Evolutionary conservation across 2,797 vertebrate genomes (phyloP), one percentile per base, ranked within the genome.

Genomic region (Clarias laeviceps): DNA sequence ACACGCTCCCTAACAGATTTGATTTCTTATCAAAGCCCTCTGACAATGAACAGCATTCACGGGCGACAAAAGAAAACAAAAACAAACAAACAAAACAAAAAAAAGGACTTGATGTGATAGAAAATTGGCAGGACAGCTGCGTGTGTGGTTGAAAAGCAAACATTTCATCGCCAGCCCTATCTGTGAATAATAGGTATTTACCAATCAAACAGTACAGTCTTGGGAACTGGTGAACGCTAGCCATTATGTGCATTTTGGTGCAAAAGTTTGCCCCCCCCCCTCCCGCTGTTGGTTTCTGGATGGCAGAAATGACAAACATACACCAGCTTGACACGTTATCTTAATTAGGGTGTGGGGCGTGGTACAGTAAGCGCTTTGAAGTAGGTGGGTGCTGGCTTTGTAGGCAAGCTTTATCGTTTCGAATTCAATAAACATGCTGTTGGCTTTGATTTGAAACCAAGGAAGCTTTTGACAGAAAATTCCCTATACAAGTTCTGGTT

Each of bases 141-240:
- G 15, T 18, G 34, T 32, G 20, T 37, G 80, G 15, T 32, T 56
- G 8, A 27, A 73, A 77, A 79, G 61, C 66, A 72, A 62, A 70
- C 69, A 29, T 62, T 86, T 72, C 32, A 37, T 66, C n/a, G 0
- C 12, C 15, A 14, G 56, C 22, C 65, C 68, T 45, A 56, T 69
- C 65, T 32, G 68, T 17, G 37, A 54, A 86, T 84, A 78, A 57
- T 50, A 78, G 57, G 6, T 62, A 34, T 78, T 83, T 86, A 27
- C 56, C 62, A 54, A 50, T 72, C 81, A 72, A 64, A 72, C 57
- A 77, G 56, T 72, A 22, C 20, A 27, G 66, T 57, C 45, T 82
- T 57, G 61, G 61, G 56, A 80, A 73, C 57, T 24, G 65, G 59
- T 74, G 34, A 61, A 24, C 24, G 0, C 29, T 57, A 0, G 27